Conservation (phyloP, 2,888 invertebrate species). For the Tinea trinotella region DNA sequence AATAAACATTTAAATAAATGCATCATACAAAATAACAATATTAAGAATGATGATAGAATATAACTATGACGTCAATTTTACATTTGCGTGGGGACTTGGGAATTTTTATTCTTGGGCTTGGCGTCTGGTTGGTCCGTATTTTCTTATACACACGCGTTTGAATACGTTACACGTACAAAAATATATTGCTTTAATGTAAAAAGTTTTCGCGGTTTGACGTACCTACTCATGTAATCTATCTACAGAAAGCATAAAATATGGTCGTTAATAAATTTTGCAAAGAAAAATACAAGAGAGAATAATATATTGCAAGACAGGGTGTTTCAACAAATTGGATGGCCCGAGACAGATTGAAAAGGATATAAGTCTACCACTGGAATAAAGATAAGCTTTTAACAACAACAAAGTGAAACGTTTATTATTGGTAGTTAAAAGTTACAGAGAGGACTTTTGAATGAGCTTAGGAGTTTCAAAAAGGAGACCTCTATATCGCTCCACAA, state of each 20-base stretch:
- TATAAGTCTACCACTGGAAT: neutral
- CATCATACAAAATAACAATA: neutral
- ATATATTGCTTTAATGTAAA: neutral
- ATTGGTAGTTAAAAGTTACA: slow-evolving; percentile 3
- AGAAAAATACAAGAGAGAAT: too few species aligned
- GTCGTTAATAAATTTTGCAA: too few species aligned
- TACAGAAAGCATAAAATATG: too few species aligned
- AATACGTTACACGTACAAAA: neutral
- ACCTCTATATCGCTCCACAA: slow-evolving; percentile 34
- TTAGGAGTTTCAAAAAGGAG: slow-evolving; percentile 23
- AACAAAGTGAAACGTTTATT: neutral
- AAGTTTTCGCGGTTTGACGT: neutral
- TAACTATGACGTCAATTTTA: slow-evolving; percentile 12
- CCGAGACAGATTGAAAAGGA: neutral
- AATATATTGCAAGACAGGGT: too few species aligned
- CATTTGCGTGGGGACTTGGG: slow-evolving; percentile 14
- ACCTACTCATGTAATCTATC: too few species aligned
- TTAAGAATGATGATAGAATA: neutral
- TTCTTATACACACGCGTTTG: neutral
- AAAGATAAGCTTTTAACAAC: neutral
- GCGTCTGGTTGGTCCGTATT: neutral
- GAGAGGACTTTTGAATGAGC: neutral
- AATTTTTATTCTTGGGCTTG: slow-evolving; percentile 16
- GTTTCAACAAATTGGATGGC: too few species aligned
- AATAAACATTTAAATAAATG: too few species aligned